phyloP scores from a whole-genome alignment of 2,888 invertebrate genomes.

The Drosophila basisetae region DNA sequence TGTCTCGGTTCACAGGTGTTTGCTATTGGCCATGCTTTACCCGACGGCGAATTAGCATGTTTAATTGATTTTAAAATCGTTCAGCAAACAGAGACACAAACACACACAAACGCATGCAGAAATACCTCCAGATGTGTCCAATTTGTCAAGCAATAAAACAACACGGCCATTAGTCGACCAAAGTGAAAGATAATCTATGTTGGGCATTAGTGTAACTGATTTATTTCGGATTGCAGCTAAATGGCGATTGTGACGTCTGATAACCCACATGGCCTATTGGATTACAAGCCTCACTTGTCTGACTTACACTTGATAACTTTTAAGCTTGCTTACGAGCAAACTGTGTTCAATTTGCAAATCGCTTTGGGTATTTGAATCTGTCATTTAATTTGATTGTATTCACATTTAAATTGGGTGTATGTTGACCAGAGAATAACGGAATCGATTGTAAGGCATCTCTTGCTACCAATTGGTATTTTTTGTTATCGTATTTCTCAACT shows the following conservation, averaged over 20 bases:
- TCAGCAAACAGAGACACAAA: slow-evolving; percentile 22
- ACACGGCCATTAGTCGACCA: slow-evolving; percentile 42
- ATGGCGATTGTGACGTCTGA: slow-evolving; percentile 2
- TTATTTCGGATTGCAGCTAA: slow-evolving; percentile 14
- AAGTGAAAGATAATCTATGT: slow-evolving; percentile 34
- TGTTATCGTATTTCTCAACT: background rate
- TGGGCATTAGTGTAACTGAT: slow-evolving; percentile 29
- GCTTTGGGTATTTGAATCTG: background rate
- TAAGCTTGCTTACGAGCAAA: background rate
- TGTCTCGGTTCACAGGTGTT: slow-evolving; percentile 46
- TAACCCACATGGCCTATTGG: background rate
- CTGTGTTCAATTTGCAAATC: background rate
- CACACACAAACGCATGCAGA: slow-evolving; percentile 1
- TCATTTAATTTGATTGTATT: background rate
- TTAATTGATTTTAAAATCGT: slow-evolving; percentile 58
- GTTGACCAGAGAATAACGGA: background rate
- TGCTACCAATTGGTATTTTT: background rate
- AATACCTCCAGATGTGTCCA: slow-evolving; percentile 15
- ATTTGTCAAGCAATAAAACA: slow-evolving; percentile 44
- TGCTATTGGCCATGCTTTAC: slow-evolving; percentile 36
- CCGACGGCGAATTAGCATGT: slow-evolving; percentile 38
- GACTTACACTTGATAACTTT: background rate
- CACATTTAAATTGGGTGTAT: background rate
- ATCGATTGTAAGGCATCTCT: background rate
- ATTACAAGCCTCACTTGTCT: background rate